Conservation (phyloP, 2,888 invertebrate species). For the Opisthograptis luteolata region DNA sequence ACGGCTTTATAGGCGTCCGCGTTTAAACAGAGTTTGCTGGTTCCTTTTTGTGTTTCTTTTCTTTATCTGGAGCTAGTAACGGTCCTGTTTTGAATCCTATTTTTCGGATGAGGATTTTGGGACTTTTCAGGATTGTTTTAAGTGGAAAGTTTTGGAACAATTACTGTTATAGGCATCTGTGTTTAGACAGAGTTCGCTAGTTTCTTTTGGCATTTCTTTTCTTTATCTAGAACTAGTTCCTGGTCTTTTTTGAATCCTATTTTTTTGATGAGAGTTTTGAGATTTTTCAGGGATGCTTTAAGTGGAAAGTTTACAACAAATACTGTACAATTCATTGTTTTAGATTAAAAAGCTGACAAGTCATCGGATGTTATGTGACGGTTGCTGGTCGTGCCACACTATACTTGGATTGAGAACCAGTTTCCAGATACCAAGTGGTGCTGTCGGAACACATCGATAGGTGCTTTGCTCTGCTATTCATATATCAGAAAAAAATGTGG, state of each 20-base stretch:
- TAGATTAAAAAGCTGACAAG: too few relatives aligned
- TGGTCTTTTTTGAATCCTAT: constrained; percentile 12
- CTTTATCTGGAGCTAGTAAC: constrained; percentile 16
- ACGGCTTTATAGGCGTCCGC: constrained; percentile 38
- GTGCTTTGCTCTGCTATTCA: too few relatives aligned
- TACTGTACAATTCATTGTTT: background rate
- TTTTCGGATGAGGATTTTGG: constrained; percentile 6
- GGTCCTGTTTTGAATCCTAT: constrained; percentile 13
- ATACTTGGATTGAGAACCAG: too few relatives aligned
- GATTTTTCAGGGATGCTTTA: constrained; percentile 5
- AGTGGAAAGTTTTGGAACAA: constrained; percentile 11
- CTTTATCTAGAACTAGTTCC: constrained; percentile 14
- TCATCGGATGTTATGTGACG: too few relatives aligned
- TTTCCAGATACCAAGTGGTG: too few relatives aligned
- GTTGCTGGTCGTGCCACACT: too few relatives aligned
- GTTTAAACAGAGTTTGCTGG: constrained; percentile 25
- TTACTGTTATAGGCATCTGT: too few relatives aligned
- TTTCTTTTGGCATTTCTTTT: constrained; percentile 20
- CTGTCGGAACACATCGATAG: too few relatives aligned
- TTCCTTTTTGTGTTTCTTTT: constrained; percentile 21
- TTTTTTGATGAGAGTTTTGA: constrained; percentile 7
- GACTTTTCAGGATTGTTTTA: constrained; percentile 5
- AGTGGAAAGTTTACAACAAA: constrained; percentile 11
- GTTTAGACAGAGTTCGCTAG: constrained; percentile 25
- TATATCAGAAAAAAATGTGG: too few relatives aligned